Evolutionary conservation across 2,113 vertebrate species (phyloP).

Genomic region (Triplophysa rosa): DNA sequence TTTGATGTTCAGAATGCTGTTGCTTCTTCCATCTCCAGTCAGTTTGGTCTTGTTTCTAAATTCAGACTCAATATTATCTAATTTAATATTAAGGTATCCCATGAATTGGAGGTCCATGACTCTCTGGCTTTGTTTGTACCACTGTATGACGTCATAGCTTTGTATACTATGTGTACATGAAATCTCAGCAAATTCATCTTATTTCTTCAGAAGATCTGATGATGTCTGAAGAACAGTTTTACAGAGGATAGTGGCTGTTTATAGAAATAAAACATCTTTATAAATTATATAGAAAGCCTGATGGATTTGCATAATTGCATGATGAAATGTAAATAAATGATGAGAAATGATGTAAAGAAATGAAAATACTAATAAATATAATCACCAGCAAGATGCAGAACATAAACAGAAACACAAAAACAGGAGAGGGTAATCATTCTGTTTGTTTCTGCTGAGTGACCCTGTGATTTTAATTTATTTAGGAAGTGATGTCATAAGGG

Average conservation of each 20-base stretch:
- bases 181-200: slow-evolving; percentile 4
- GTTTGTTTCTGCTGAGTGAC: not conserved
- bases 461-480: not conserved
- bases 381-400: not conserved
- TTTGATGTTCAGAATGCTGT: not conserved
- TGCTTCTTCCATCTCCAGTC: not conserved
- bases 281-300: not conserved
- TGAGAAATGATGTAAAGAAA: too few relatives aligned
- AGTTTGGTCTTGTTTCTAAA: not conserved
- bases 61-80: slow-evolving; percentile 25
- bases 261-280: not conserved
- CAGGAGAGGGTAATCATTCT: not conserved
- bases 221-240: slow-evolving; percentile 41
- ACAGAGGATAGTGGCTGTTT: not conserved
- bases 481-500: slow-evolving; percentile 15
- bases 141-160: slow-evolving; percentile 33
- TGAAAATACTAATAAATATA: not conserved
- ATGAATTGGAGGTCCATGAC: slow-evolving; percentile 21
- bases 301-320: not conserved
- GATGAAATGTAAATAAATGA: not conserved
- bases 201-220: slow-evolving; percentile 1
- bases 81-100: not conserved
- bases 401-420: not conserved
- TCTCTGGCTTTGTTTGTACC: slow-evolving; percentile 47
- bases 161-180: slow-evolving; percentile 19